A percentile compares a stretch with the other conserved stretches of the same genome.
Conservation (phyloP, 2,888 invertebrate genomes). For the Ametastegia equiseti region DNA sequence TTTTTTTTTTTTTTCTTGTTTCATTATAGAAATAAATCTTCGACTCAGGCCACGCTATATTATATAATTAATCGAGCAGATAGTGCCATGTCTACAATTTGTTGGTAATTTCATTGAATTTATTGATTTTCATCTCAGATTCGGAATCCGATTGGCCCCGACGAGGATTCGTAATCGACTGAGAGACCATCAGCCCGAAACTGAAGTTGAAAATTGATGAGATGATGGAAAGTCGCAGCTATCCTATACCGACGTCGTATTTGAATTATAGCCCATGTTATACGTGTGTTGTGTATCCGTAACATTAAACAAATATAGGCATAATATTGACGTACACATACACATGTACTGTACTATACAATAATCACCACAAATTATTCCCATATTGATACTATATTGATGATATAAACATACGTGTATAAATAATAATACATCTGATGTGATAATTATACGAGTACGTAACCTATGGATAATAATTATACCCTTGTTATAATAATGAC, state of each 20-base stretch:
- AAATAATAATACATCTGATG: background rate
- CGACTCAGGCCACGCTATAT: too few relatives aligned
- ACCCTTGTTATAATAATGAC: too few relatives aligned
- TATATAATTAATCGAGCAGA: too few relatives aligned
- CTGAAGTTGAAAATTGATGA: background rate
- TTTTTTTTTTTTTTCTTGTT: too few relatives aligned
- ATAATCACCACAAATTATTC: too few relatives aligned
- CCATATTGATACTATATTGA: background rate
- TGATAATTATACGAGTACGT: too few relatives aligned
- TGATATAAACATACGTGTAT: background rate
- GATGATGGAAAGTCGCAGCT: background rate
- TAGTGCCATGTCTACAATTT: background rate
- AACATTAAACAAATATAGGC: background rate
- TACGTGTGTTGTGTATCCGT: background rate
- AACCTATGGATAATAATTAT: too few relatives aligned
- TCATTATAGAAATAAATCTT: too few relatives aligned
- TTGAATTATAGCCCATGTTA: background rate
- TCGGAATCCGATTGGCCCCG: slow-evolving; percentile 58
- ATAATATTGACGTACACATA: background rate
- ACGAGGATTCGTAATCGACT: slow-evolving; percentile 49
- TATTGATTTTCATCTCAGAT: slow-evolving; percentile 51
- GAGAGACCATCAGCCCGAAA: background rate
- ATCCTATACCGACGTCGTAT: background rate
- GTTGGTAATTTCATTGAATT: background rate
- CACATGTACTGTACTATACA: too few relatives aligned